phyloP scores from a whole-genome alignment of 2,888 invertebrate species.

The Capitulum mitella region DNA sequence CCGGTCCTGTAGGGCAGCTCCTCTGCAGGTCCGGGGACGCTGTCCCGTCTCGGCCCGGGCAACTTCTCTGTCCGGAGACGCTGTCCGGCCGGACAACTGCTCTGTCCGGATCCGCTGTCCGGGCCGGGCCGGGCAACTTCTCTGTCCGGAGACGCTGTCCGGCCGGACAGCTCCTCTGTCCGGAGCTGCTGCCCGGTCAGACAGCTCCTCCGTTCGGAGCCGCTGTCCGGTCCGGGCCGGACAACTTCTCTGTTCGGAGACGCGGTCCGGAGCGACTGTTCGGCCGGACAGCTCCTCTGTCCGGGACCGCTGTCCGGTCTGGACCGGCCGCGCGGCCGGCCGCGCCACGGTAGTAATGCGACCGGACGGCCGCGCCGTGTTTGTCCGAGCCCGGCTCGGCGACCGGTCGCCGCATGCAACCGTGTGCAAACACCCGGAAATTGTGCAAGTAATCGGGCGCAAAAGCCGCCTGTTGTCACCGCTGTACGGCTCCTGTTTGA shows the following conservation, averaged over 20 bases:
- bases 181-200: too few relatives aligned
- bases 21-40: neutral
- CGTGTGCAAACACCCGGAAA: conserved; percentile 24
- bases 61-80: too few relatives aligned
- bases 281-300: too few relatives aligned
- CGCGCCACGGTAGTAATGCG: neutral
- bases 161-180: too few relatives aligned
- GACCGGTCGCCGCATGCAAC: conserved; percentile 16
- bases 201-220: too few relatives aligned
- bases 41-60: neutral
- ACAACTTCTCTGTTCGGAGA: too few relatives aligned
- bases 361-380: neutral
- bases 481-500: conserved; percentile 16
- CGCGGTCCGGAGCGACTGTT: too few relatives aligned
- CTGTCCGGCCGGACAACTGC: too few relatives aligned
- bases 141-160: too few relatives aligned
- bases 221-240: too few relatives aligned
- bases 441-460: conserved; percentile 22
- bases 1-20: neutral
- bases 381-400: neutral
- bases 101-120: too few relatives aligned
- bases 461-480: conserved; percentile 20
- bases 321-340: neutral
- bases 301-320: neutral
- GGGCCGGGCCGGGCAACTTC: too few relatives aligned